Conservation (phyloP, 2,888 invertebrate species). For the Cosmia trapezina region DNA sequence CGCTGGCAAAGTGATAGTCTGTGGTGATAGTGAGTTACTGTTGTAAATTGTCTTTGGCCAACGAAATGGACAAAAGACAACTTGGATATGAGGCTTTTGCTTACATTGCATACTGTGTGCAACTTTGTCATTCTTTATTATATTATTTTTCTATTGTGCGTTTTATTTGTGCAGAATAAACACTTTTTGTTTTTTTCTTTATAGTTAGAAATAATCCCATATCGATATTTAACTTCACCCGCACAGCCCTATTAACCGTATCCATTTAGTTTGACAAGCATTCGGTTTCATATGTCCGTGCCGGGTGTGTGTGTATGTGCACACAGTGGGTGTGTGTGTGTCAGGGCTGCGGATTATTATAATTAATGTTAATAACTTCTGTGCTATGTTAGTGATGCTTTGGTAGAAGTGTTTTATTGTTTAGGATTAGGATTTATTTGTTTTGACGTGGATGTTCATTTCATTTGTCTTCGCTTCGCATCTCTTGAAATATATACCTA, state of each 20-base stretch:
- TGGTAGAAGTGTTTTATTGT: slow-evolving; percentile 23
- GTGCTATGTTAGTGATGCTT: slow-evolving; percentile 23
- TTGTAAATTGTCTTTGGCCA: no score
- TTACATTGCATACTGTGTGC: no score
- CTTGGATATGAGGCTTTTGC: no score
- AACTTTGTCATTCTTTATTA: no score
- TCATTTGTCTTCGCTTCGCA: neutral
- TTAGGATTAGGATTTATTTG: neutral
- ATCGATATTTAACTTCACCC: slow-evolving; percentile 36
- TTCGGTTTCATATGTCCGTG: slow-evolving; percentile 87
- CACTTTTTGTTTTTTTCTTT: no score
- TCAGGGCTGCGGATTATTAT: slow-evolving; percentile 71
- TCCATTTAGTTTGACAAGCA: slow-evolving; percentile 90
- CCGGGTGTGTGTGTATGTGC: slow-evolving; percentile 64
- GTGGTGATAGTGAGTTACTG: no score
- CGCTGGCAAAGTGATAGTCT: neutral
- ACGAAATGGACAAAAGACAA: no score
- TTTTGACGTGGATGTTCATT: neutral
- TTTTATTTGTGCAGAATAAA: no score
- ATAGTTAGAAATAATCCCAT: neutral
- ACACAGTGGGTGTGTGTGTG: slow-evolving; percentile 63
- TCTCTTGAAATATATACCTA: neutral
- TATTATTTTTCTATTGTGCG: no score
- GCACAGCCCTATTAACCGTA: slow-evolving; percentile 81
- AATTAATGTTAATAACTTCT: slow-evolving; percentile 59